Conservation (phyloP, 2,888 invertebrate genomes). For the Lasioglossum pauxillum region DNA sequence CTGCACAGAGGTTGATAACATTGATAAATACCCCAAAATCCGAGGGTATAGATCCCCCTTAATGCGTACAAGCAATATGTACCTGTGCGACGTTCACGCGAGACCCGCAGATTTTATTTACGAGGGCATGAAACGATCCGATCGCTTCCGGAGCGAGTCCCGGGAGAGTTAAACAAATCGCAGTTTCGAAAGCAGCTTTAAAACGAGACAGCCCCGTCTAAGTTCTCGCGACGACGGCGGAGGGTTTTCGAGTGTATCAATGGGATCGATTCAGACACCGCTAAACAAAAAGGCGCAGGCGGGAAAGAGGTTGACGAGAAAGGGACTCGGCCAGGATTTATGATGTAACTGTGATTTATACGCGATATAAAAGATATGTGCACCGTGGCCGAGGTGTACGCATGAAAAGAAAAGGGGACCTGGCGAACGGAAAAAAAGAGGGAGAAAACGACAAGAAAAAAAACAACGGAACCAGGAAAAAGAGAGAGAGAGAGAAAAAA, state of each 20-base stretch:
- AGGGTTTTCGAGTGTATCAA: not conserved
- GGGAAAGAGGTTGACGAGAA: slow-evolving; percentile 42
- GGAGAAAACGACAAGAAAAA: slow-evolving; percentile 37
- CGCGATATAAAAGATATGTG: slow-evolving; percentile 53
- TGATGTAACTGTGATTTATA: slow-evolving; percentile 46
- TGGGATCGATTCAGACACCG: slow-evolving; percentile 11
- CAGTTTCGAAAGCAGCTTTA: not conserved
- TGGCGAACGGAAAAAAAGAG: slow-evolving; percentile 34
- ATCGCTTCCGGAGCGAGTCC: not conserved
- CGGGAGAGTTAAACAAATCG: not conserved
- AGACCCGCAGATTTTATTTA: not conserved
- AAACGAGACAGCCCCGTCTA: not conserved
- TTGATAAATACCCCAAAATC: too few species aligned
- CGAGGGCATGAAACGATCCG: not conserved
- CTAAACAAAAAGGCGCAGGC: not conserved
- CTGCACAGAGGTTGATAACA: too few species aligned
- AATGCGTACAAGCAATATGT: too few species aligned
- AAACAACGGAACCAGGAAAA: not conserved
- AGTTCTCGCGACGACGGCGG: not conserved
- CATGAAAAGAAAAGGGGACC: slow-evolving; percentile 42
- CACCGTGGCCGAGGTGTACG: slow-evolving; percentile 22
- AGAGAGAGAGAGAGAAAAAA: not conserved
- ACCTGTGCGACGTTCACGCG: too few species aligned
- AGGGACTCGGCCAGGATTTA: slow-evolving; percentile 43
- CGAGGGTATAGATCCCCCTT: too few species aligned